These are phyloP conservation scores for Pleuronectes platessa DNA, from an alignment of 2,113 vertebrate species.

Conservation along the genomic window DNA sequence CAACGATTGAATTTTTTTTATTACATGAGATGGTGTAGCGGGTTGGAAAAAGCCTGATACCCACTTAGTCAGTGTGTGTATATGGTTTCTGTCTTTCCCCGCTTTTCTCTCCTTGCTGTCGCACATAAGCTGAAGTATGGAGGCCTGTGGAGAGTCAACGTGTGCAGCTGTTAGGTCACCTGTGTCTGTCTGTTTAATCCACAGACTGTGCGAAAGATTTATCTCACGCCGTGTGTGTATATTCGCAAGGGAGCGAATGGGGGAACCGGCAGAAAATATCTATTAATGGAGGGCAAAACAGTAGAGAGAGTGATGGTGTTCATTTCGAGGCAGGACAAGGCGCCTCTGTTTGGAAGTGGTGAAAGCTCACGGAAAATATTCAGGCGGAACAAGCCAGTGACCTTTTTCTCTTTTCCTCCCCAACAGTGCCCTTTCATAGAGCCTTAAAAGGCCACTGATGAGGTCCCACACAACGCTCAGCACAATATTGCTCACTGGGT, in stretches of 20 bases:
- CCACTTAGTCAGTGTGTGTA: constrained; percentile 30
- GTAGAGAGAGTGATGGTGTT: constrained; percentile 37
- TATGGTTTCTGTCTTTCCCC: constrained; percentile 7
- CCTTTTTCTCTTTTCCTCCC: constrained; percentile 30
- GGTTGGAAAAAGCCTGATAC: constrained; percentile 26
- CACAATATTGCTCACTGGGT: constrained; percentile 27
- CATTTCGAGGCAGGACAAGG: constrained; percentile 56
- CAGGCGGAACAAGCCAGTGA: constrained; percentile 26
- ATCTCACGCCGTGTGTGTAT: background rate
- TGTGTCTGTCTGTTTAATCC: constrained; percentile 43
- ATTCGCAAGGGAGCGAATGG: constrained; percentile 1
- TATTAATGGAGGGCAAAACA: constrained; percentile 25
- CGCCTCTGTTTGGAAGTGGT: constrained; percentile 59
- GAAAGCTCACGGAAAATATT: constrained; percentile 67
- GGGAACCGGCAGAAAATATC: constrained; percentile 13
- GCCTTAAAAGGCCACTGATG: constrained; percentile 50
- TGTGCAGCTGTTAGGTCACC: constrained; percentile 39
- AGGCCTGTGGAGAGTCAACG: constrained; percentile 39
- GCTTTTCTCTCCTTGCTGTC: constrained; percentile 28
- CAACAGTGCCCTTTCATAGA: constrained; percentile 39
- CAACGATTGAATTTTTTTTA: background rate
- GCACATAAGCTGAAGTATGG: constrained; percentile 20
- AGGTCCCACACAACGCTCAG: constrained; percentile 24
- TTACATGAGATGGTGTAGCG: constrained; percentile 47
- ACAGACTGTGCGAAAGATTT: constrained; percentile 22